Conservation (phyloP, 2,888 invertebrate species). For the Branchellion lobata region DNA sequence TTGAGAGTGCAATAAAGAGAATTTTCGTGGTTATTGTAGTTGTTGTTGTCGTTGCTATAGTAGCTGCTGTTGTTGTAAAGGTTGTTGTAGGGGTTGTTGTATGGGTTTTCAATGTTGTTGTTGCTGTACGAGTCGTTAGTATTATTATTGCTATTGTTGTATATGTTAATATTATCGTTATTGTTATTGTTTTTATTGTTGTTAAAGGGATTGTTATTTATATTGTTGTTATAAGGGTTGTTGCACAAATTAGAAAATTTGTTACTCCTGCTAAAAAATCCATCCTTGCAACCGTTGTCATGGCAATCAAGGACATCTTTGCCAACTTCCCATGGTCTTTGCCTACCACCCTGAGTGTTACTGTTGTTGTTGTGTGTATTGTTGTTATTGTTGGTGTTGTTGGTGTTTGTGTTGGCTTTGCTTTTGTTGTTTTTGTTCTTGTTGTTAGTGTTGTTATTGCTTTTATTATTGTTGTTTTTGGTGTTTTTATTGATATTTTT, state of each 20-base stretch:
- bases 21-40: not conserved
- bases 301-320: too few species aligned
- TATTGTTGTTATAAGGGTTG: not conserved
- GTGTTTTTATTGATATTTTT: not conserved
- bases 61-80: not conserved
- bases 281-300: not conserved
- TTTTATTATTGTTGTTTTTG: not conserved
- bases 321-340: not conserved
- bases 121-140: not conserved
- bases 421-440: not conserved
- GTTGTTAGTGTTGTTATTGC: not conserved
- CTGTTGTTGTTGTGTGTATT: not conserved
- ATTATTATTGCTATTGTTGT: not conserved
- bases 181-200: not conserved
- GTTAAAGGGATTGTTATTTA: not conserved
- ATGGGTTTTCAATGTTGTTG: not conserved
- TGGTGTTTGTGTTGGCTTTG: not conserved
- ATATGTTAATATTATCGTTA: not conserved
- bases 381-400: not conserved
- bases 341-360: not conserved
- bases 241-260: not conserved
- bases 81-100: not conserved
- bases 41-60: not conserved
- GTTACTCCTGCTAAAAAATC: not conserved
- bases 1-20: constrained; percentile 17